Evolutionary conservation across 2,797 vertebrate genomes (phyloP).

Genomic region (Sorex maritimensis): DNA sequence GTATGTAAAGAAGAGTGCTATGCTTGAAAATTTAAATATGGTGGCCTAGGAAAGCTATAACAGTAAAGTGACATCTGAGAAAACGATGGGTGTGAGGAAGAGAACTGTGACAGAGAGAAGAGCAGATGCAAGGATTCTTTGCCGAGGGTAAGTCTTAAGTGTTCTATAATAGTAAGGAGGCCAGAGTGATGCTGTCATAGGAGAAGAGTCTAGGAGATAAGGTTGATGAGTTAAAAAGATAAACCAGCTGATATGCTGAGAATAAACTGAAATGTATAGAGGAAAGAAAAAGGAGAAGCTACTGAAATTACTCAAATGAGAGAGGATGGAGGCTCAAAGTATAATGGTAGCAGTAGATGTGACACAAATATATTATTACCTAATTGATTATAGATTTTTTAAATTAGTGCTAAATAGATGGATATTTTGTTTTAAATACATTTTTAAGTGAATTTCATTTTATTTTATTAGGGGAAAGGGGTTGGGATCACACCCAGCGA

Average conservation of each 20-base stretch:
- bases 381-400: conserved; percentile 33
- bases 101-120: not conserved
- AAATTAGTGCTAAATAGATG: conserved; percentile 50
- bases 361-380: not conserved
- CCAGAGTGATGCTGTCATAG: not conserved
- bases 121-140: conserved; percentile 34
- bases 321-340: not conserved
- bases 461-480: no score
- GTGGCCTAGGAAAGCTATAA: not conserved
- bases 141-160: not conserved
- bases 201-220: not conserved
- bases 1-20: not conserved
- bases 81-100: conserved; percentile 44
- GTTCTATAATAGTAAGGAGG: not conserved
- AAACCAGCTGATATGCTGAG: not conserved
- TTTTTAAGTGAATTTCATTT: no score
- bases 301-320: not conserved
- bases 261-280: not conserved
- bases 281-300: not conserved
- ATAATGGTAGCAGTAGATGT: not conserved
- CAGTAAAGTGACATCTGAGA: not conserved
- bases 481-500: not conserved
- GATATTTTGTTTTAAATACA: not conserved
- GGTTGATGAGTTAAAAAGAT: not conserved
- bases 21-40: conserved; percentile 9